A percentile compares a stretch with the other conserved stretches of the same genome.
phyloP scores from a whole-genome alignment of 2,888 invertebrate genomes.

The Uropetala carovei region DNA sequence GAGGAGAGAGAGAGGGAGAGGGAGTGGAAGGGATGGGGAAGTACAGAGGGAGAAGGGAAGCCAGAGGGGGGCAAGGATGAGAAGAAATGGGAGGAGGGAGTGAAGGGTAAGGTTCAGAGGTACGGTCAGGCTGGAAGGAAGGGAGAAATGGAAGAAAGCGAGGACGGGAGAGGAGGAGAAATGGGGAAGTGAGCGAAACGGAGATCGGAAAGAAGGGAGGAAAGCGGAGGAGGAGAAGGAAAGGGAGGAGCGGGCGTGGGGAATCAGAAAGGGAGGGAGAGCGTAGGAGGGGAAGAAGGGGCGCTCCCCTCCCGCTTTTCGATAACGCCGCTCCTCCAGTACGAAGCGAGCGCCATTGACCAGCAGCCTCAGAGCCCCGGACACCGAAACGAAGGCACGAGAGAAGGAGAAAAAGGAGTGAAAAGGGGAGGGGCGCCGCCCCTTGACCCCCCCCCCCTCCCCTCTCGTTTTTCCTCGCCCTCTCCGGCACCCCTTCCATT shows the following conservation, averaged over 20 bases:
- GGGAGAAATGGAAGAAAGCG: background rate
- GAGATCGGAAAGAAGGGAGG: background rate
- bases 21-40: background rate
- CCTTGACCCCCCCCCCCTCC: background rate
- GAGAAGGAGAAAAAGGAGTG: background rate
- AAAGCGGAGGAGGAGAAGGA: background rate
- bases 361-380: conserved; percentile 19
- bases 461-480: background rate
- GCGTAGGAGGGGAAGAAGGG: background rate
- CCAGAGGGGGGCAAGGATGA: background rate
- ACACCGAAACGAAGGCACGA: background rate
- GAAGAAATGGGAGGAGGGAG: background rate
- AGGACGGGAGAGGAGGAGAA: background rate
- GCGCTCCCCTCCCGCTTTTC: conserved; percentile 16
- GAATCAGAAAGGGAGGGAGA: background rate
- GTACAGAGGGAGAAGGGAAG: background rate
- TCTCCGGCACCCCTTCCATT: background rate
- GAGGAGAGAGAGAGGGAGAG: background rate
- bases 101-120: conserved; percentile 22
- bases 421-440: background rate
- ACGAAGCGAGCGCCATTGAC: conserved; percentile 23
- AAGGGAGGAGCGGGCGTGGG: background rate
- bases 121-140: background rate
- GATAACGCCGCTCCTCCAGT: conserved; percentile 8
- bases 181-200: background rate